Evolutionary conservation across 2,888 invertebrate species (phyloP), one percentile per base, ranked within the genome.

Genomic region (Gasteruption jaculator): DNA sequence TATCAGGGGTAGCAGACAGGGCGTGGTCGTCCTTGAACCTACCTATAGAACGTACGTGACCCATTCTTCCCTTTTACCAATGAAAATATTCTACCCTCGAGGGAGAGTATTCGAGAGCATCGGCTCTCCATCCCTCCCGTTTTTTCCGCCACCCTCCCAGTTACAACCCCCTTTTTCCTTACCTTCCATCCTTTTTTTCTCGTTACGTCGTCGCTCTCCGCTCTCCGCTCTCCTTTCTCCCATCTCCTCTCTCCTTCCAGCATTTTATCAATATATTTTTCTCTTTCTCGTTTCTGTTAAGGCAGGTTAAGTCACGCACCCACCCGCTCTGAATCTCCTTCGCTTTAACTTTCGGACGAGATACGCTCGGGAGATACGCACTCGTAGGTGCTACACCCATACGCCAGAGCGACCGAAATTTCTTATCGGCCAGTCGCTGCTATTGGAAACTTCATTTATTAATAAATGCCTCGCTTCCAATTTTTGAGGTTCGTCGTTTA

Each of bases 21-120:
- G 68, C 67, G 69, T 67, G 68, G 69, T 61, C 63, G 67, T 52
- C 65, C 66, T 68, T 67, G 68, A 65, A 62, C 64, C 59, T 57
- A 56, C 49, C 56, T 53, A 55, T 53, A 53, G 50, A 55, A 40
- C 58, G 50, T 18, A 51, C 44, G 31, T 48, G 12, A 32, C 53
- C 45, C 42, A 46, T 43, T 50, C 48, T 45, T 50, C 42, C 52
- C 40, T 30, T 35, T 20, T 35, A 37, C 31, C 45, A 33, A 30
- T 38, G 27, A 39, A 40, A 41, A 42, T 43, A 46, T 50, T 48
- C 46, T 49, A 41, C 46, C 26, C n/a, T n/a, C n/a, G n/a, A n/a
- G n/a, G n/a, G n/a, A n/a, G n/a, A n/a, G n/a, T n/a, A n/a, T n/a
- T n/a, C n/a, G n/a, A n/a, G n/a, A n/a, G n/a, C n/a, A n/a, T 19